Evolutionary conservation across 2,888 invertebrate species (phyloP).

Genomic region (Oscheius onirici): DNA sequence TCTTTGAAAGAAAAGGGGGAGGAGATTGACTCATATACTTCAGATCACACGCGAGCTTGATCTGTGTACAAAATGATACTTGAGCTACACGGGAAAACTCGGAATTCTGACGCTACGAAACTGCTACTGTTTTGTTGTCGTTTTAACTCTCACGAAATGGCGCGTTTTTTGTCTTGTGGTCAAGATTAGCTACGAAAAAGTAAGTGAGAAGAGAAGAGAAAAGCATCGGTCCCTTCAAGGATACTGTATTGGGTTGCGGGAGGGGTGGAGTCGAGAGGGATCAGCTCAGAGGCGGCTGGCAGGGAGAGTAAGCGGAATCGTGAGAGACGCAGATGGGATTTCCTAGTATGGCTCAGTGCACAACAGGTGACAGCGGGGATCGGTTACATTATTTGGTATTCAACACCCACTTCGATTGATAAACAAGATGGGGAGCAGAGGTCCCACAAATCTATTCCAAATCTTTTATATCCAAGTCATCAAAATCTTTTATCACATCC

Average conservation of each 20-base stretch:
- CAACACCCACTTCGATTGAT: conserved; percentile 6
- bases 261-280: conserved; percentile 31
- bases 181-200: neutral
- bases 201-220: neutral
- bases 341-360: neutral
- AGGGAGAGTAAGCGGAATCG: neutral
- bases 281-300: conserved; percentile 1
- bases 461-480: no score
- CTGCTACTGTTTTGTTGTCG: neutral
- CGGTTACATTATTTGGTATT: conserved; percentile 32
- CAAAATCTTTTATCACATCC: no score
- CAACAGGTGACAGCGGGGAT: conserved; percentile 24
- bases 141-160: conserved; percentile 7
- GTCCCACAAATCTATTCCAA: no score
- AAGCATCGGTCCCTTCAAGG: neutral
- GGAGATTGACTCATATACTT: neutral
- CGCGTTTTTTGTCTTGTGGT: neutral
- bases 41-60: no score
- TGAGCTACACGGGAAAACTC: neutral
- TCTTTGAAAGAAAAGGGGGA: no score
- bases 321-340: conserved; percentile 24
- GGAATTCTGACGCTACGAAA: neutral
- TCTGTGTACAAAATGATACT: no score
- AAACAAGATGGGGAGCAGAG: neutral
- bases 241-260: conserved; percentile 13